Evolutionary conservation across 2,113 vertebrate genomes (phyloP).

Genomic region (Vidua macroura): DNA sequence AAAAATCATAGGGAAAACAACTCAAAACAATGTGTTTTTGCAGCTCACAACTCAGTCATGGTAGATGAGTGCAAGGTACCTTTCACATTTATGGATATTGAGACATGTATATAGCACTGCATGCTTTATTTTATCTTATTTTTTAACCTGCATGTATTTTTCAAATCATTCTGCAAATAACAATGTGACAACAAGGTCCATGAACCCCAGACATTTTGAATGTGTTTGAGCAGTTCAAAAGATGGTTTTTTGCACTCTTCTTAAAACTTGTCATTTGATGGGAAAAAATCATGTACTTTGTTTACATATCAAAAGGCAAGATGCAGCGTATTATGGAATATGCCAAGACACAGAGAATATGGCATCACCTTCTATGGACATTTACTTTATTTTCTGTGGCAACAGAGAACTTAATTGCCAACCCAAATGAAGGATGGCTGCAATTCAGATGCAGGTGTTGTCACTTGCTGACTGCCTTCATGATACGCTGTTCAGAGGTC

Average conservation of each 20-base stretch:
- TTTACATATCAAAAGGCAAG: constrained; percentile 66
- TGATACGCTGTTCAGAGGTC: constrained; percentile 38
- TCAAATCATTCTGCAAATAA: constrained; percentile 62
- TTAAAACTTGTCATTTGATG: constrained; percentile 43
- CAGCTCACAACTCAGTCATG: constrained; percentile 93
- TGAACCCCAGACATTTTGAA: constrained; percentile 65
- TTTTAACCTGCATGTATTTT: constrained; percentile 71
- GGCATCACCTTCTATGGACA: constrained; percentile 39
- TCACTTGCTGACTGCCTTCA: constrained; percentile 49
- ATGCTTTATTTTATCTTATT: constrained; percentile 69
- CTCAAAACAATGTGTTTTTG: constrained; percentile 95
- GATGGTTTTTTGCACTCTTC: constrained; percentile 37
- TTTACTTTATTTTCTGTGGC: constrained; percentile 27
- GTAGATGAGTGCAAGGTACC: constrained; percentile 99
- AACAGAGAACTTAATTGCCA: constrained; percentile 53
- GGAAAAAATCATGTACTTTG: constrained; percentile 39
- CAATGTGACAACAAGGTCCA: constrained; percentile 75
- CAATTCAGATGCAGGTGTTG: constrained; percentile 8
- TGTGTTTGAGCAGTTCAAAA: constrained; percentile 40
- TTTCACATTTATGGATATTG: constrained; percentile 89
- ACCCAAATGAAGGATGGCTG: constrained; percentile 10
- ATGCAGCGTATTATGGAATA: constrained; percentile 55
- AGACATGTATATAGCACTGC: constrained; percentile 89
- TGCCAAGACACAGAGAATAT: constrained; percentile 26
- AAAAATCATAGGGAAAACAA: constrained; percentile 98